Evolutionary conservation across 2,888 invertebrate species (phyloP), one percentile per base, ranked within the genome.

Genomic region (Reticulitermes lucifugus): DNA sequence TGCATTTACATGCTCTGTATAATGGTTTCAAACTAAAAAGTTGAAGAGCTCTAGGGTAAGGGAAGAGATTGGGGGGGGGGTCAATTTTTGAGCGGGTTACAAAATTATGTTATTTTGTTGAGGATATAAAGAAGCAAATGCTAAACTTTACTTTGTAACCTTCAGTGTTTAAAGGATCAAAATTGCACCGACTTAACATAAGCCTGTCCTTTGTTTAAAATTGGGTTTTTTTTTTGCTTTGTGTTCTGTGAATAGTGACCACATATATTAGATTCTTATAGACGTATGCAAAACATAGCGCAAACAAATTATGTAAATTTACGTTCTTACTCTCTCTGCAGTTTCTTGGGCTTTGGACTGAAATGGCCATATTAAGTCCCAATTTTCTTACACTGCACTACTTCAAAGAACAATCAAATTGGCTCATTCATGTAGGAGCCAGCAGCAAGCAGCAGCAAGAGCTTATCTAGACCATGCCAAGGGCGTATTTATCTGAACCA

Each of bases 1-100:
- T 85, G 79, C 83, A 83, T 85, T 85, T 85, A 79, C 79, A 85
- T 85, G 84, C 70, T 85, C 83, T 70, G 46, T 85, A 41, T 83
- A 85, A 83, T 83, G 65, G 55, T 46, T 60, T 77, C 41, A 83
- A 79, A 84, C 51, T 83, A 85, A 83, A 85, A 82, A 84, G 35
- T 46, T 79, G 79, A 84, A 71, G 81, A 70, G 81, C 70, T 81
- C 18, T 70, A 43, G 81, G 70, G 71, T 55, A 77, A 75, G 18
- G 43, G n/a, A 80, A 70, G 79, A 79, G 46, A 79, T 35, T 2
- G 35, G 35, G 35, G 35, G 55, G 79, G 79, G 29, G 70, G 46
- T 21, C 60, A 83, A 75, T 83, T 85, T 85, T 83, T 70, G 79
- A 83, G 83, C 73, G 83, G 83, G 85, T 85, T 85, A 79, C 60